Conservation (phyloP, 2,888 invertebrate genomes). For the Rhynchonema sp. region DNA sequence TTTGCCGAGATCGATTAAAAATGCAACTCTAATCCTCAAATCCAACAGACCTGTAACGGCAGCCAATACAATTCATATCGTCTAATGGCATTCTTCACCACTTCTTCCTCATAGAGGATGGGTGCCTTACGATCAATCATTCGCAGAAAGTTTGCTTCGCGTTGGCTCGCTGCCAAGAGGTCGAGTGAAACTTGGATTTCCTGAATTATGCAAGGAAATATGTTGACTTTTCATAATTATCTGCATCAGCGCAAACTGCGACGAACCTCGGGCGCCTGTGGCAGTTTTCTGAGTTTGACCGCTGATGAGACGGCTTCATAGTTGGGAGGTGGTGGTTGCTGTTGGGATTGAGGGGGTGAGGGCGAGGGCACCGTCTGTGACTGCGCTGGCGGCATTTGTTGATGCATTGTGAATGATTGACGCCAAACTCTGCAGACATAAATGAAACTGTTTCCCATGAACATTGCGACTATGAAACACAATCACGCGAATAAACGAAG, state of each 20-base stretch:
- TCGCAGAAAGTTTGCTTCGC: slow-evolving; percentile 27
- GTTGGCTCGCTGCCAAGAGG: slow-evolving; percentile 11
- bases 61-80: slow-evolving; percentile 35
- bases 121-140: slow-evolving; percentile 28
- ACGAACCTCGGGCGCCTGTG: too few species aligned
- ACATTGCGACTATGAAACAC: too few species aligned
- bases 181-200: slow-evolving; percentile 7
- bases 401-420: not conserved
- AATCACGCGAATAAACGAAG: too few species aligned
- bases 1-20: not conserved
- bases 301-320: too few species aligned
- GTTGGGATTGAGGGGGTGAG: not conserved
- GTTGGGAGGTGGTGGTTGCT: too few species aligned
- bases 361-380: not conserved
- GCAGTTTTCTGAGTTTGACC: too few species aligned
- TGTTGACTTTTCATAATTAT: too few species aligned
- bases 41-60: slow-evolving; percentile 28
- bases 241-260: too few species aligned
- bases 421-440: too few species aligned
- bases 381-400: not conserved
- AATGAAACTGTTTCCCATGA: too few species aligned
- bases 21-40: not conserved
- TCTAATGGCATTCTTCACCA: slow-evolving; percentile 31
- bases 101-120: slow-evolving; percentile 24
- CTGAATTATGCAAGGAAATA: too few species aligned